Evolutionary conservation across 2,797 vertebrate genomes (phyloP).

Genomic region (Gallinago solitaria): DNA sequence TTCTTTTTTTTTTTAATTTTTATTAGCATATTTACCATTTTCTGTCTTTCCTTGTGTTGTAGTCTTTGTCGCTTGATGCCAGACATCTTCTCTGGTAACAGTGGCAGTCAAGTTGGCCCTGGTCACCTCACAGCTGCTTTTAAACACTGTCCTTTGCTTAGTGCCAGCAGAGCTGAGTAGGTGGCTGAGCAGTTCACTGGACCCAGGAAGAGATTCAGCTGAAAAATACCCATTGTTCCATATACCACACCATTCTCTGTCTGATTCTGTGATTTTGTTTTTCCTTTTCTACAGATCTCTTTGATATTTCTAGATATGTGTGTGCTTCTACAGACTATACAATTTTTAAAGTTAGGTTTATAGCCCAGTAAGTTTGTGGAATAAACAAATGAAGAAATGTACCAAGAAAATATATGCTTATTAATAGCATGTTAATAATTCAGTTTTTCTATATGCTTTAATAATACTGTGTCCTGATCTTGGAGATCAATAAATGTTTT

Average conservation of each 20-base stretch:
- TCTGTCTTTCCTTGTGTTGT: not conserved
- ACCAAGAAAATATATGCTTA: not conserved
- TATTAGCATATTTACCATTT: not conserved
- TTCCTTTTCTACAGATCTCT: not conserved
- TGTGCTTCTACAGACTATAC: not conserved
- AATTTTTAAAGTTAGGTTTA: not conserved
- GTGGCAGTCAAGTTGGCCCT: not conserved
- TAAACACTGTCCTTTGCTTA: not conserved
- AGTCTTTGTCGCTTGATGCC: not conserved
- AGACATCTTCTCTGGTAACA: not conserved
- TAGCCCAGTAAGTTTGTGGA: not conserved
- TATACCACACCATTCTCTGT: not conserved
- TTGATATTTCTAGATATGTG: not conserved
- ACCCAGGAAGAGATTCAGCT: not conserved
- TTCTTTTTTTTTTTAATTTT: no score
- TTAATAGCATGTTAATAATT: not conserved
- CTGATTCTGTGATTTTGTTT: not conserved
- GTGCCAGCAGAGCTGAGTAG: not conserved
- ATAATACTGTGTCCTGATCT: not conserved
- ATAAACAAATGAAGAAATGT: not conserved
- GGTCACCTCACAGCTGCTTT: not conserved
- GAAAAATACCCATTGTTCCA: not conserved
- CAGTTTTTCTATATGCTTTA: not conserved
- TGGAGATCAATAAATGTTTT: not conserved
- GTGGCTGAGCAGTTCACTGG: not conserved